Base-by-base conservation (phyloP, 2,888 invertebrate species). In the Megaustenia siamemsis region DNA sequence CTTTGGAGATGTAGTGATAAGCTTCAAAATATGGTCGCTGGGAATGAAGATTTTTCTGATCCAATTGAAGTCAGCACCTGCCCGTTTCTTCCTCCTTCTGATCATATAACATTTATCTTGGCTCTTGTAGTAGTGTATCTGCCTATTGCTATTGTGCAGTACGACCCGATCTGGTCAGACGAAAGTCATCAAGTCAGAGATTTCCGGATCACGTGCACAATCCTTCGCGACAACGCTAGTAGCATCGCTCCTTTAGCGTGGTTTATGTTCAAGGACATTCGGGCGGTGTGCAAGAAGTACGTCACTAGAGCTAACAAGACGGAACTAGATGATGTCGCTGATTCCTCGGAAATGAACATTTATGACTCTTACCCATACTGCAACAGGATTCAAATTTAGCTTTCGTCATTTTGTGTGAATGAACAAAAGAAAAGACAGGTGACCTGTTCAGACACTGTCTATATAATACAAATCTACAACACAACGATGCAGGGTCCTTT, bases 301-400 rank as follows among this genome's bases (percentile, higher is more conserved):
- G 35, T 77, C 60, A 77, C 40, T 18, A 53, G 40, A 63, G 38
- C 15, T 38, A 21, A 5, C 24, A 38, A 43, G 21, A 38, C 24
- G 38, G 38, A 21, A 1, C 3, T 12, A 35, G 40, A n/a, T 4
- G 38, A 60, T 0, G 35, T 77, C 24, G 15, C 28, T 15, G 77
- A 77, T 28, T 77, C 77, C 3, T 77, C 77, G 8, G 79, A 79
- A 68, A 66, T 79, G 43, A 68, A 66, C 24, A 77, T 77, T 28
- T 77, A 77, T 40, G 77, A 77, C 28, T 32, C 24, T 35, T 77
- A 77, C 24, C 77, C 77, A 38, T 77, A 77, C 38, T 77, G 77
- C 49, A n/a, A 38, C n/a, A 77, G 60, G n/a, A 56, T 40, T 56
- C 60, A 60, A 60, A 15, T 60, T 32, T 77, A 77, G n/a, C n/a